Base-by-base conservation (phyloP, 2,113 vertebrate genomes). In the Neopipo cinnamomea region DNA sequence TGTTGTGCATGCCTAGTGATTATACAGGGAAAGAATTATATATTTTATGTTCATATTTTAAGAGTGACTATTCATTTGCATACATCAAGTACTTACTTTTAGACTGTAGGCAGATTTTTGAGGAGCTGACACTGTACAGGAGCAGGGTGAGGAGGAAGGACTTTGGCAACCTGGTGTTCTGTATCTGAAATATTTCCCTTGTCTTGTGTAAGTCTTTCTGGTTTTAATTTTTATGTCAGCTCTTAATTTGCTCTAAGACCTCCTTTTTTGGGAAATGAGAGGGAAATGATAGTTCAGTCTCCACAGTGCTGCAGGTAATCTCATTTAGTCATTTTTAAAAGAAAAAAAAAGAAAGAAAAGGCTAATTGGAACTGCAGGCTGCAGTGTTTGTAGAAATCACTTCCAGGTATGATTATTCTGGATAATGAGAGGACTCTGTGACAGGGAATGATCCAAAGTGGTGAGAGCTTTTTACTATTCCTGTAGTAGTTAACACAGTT, bases 211-310 rank as follows among this genome's bases (percentile, higher is more conserved):
- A 56, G 44, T 53, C 5, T 61, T 3, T 27, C 3, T 53, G 0
- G 42, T 23, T 12, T 27, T 37, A 7, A 12, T 25, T 67, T 82
- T 80, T 73, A 14, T 52, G 68, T 76, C 75, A 79, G 27, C 22
- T 77, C 35, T 91, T 50, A 66, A 63, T 73, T 95, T 95, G 83
- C 80, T 94, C 49, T 95, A 65, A 81, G 73, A 27, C 66, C 72
- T 86, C 66, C 27, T 68, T 47, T 76, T 76, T n/a, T 22, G 91
- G 58, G 50, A 85, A 86, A 42, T 42, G 53, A 33, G 73, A 71
- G 76, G 49, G 78, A 52, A 58, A 44, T 53, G 52, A 9, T 39
- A 49, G n/a, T 27, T 73, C 50, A 68, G 44, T 23, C 75, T 90
- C 41, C 19, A 3, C 23, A n/a, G 41, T 4, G 1, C 28, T 68